These are phyloP conservation scores for Brachionus koreanus DNA, from an alignment of 1,140 invertebrate species.

Conservation along the genomic window DNA sequence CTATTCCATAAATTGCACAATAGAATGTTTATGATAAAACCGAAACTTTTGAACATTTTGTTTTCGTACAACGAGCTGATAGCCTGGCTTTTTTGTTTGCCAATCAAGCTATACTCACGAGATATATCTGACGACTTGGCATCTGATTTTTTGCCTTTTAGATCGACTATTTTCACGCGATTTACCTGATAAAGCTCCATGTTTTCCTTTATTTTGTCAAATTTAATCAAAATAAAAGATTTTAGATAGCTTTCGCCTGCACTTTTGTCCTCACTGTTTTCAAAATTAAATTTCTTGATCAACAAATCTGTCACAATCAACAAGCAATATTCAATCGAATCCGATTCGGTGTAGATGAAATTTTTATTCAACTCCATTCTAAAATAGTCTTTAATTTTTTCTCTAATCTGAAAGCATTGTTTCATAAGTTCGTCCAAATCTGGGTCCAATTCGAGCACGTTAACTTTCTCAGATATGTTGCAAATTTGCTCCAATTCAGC, in stretches of 20 bases:
- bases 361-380: not conserved
- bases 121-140: not conserved
- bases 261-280: not conserved
- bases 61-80: not conserved
- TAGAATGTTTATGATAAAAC: slow-evolving; percentile 28
- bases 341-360: slow-evolving; percentile 12
- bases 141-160: not conserved
- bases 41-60: slow-evolving; percentile 11
- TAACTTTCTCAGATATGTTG: not conserved
- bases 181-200: not conserved
- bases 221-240: slow-evolving; percentile 29
- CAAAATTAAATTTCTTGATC: not conserved
- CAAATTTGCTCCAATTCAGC: slow-evolving; percentile 5
- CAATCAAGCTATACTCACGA: not conserved
- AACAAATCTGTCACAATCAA: slow-evolving; percentile 8
- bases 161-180: not conserved
- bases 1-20: slow-evolving; percentile 23
- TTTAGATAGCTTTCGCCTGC: not conserved
- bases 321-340: not conserved
- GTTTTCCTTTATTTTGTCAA: not conserved
- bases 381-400: slow-evolving; percentile 30
- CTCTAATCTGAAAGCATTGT: not conserved
- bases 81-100: not conserved
- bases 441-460: slow-evolving; percentile 28
- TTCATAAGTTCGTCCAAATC: not conserved